Evolutionary conservation across 2,888 invertebrate genomes (phyloP).

Genomic region (Heliconius hortense): DNA sequence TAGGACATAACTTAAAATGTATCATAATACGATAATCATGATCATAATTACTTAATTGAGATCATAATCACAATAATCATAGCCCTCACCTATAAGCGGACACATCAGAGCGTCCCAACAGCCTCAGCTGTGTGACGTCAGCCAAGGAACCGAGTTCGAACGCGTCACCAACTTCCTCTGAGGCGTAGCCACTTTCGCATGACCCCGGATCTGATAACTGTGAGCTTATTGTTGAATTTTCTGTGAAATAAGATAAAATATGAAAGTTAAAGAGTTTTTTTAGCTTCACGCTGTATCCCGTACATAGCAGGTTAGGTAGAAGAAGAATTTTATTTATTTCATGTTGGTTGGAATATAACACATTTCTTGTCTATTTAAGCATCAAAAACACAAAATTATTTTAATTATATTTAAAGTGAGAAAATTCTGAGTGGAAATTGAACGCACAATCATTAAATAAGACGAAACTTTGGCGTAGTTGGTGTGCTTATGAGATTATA

Average conservation of each 20-base stretch:
- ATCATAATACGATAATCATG: neutral
- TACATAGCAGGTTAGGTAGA: too few species aligned
- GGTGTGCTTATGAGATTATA: too few species aligned
- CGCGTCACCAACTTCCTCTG: constrained; percentile 56
- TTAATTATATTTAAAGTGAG: too few species aligned
- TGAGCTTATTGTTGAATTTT: constrained; percentile 47
- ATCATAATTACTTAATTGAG: neutral
- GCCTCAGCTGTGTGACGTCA: constrained; percentile 72
- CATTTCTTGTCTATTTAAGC: neutral
- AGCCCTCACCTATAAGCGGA: constrained; percentile 71
- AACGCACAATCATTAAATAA: too few species aligned
- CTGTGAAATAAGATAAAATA: neutral
- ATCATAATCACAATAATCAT: neutral
- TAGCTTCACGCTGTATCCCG: too few species aligned
- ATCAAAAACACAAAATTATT: too few species aligned
- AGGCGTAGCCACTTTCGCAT: constrained; percentile 58
- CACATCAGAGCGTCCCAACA: constrained; percentile 68
- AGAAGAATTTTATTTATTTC: too few species aligned
- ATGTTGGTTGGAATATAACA: too few species aligned
- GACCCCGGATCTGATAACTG: constrained; percentile 52
- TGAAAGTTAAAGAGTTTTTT: too few species aligned
- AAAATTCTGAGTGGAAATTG: too few species aligned
- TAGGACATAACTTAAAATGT: neutral
- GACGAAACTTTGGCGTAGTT: too few species aligned
- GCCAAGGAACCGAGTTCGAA: constrained; percentile 79